Evolutionary conservation across 2,113 vertebrate species (phyloP).

Genomic region (Scalopus aquaticus): DNA sequence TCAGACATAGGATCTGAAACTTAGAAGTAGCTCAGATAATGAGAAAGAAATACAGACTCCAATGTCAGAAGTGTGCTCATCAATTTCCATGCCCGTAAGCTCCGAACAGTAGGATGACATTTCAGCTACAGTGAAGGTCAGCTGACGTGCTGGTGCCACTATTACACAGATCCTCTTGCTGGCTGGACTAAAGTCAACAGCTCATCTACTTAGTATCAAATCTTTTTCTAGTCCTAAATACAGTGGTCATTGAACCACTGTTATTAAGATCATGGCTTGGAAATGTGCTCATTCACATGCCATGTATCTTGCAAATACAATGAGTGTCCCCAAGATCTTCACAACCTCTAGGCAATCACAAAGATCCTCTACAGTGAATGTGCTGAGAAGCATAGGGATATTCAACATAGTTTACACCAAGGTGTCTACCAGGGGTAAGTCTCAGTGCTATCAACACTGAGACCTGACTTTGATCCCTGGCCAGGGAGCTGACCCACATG

Average conservation of each 20-base stretch:
- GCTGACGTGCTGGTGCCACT: conserved; percentile 83
- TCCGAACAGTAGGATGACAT: conserved; percentile 86
- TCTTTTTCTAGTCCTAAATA: conserved; percentile 91
- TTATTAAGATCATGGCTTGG: conserved; percentile 93
- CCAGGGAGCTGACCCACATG: no score
- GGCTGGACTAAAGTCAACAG: conserved; percentile 90
- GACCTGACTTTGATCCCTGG: no score
- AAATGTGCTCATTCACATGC: conserved; percentile 93
- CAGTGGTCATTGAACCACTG: conserved; percentile 92
- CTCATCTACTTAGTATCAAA: conserved; percentile 91
- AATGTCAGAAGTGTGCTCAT: conserved; percentile 85
- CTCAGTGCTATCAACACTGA: no score
- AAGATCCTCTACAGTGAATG: conserved; percentile 91
- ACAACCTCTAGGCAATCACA: conserved; percentile 92
- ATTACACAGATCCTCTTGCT: conserved; percentile 85
- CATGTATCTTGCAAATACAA: conserved; percentile 93
- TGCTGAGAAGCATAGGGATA: conserved; percentile 92
- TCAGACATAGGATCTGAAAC: conserved; percentile 90
- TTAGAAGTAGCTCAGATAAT: conserved; percentile 88
- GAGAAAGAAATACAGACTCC: conserved; percentile 86
- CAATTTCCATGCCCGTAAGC: conserved; percentile 79
- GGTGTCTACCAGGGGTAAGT: conserved; percentile 80
- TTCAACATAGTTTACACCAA: conserved; percentile 93
- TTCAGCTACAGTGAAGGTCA: conserved; percentile 81
- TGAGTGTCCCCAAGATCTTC: conserved; percentile 90